Evolutionary conservation across 1,140 invertebrate species (phyloP), one percentile per base, ranked within the genome.

Genomic region (Cydia amplana): DNA sequence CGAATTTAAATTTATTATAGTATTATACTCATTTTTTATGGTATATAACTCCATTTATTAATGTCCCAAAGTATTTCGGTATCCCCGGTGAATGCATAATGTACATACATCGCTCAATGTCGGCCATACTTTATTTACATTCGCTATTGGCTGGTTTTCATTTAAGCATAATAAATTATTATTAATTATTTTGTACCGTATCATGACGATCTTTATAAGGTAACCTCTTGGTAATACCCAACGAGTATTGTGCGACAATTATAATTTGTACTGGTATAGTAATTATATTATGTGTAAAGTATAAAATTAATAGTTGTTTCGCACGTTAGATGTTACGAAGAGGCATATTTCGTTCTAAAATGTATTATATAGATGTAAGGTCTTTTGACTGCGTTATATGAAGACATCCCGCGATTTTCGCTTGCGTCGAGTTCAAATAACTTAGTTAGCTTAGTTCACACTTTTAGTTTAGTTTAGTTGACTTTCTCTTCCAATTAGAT

Each of bases 401-500:
- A 55, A 72, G 67, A 72, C 75, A 70, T 18, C 40, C 6, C n/a
- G 32, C 25, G n/a, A 70, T 18, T 36, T 18, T 70, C 65, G 65
- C 65, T 36, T 36, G 64, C 25, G 32, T 70, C 65, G 18, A 70
- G 65, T 70, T 70, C 65, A 70, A 70, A 70, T 70, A 36, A 70
- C 32, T 70, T 70, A 70, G 65, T 43, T 18, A 70, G 36, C 65
- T 32, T 70, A 70, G 65, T 70, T 40, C 65, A 36, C 79, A 81
- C 75, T 74, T 83, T 85, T 83, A 82, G 74, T 81, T 83, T 90
- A 87, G 84, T 79, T 90, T 89, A 91, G 87, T 89, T 89, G 85
- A 88, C 82, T 84, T 86, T 85, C 81, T 90, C 89, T 91, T 91
- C 88, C 90, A 90, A 87, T 86, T 89, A 89, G 87, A 43, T 85